Conservation (phyloP, 2,888 invertebrate species). For the Dorcus hopei region DNA sequence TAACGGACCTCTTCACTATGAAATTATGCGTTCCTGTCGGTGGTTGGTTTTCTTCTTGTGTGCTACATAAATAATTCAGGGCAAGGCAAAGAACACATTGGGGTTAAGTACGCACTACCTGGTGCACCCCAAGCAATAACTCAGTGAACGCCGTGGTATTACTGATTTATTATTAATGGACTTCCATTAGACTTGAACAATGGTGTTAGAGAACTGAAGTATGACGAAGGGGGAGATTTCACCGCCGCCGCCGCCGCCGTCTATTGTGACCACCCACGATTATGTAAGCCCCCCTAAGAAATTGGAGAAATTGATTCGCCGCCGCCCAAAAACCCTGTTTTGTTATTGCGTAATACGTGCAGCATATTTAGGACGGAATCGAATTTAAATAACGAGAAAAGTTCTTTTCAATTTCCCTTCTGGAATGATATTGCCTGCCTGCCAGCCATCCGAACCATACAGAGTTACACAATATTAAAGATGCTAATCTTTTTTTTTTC, state of each 20-base stretch:
- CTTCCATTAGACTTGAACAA: slow-evolving; percentile 45
- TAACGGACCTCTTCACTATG: too few species aligned
- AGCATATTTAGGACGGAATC: too few species aligned
- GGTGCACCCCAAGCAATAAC: slow-evolving; percentile 32
- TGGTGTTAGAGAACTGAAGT: slow-evolving; percentile 33
- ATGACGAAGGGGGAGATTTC: slow-evolving; percentile 24
- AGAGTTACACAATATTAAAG: too few species aligned
- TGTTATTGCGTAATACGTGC: too few species aligned
- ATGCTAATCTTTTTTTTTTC: too few species aligned
- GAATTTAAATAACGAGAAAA: too few species aligned
- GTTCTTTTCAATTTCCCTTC: too few species aligned
- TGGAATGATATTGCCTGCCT: too few species aligned
- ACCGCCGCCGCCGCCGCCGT: slow-evolving; percentile 8
- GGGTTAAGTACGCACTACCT: slow-evolving; percentile 16
- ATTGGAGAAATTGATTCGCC: slow-evolving; percentile 18
- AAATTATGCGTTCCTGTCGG: too few species aligned
- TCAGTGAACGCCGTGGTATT: slow-evolving; percentile 34
- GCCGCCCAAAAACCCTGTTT: too few species aligned
- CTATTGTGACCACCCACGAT: slow-evolving; percentile 32
- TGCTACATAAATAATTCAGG: slow-evolving; percentile 13
- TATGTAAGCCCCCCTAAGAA: slow-evolving; percentile 16
- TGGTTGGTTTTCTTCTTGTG: too few species aligned
- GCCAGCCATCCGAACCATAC: too few species aligned
- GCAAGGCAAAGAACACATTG: slow-evolving; percentile 12
- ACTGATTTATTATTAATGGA: slow-evolving; percentile 47